Conservation (phyloP, 1,140 invertebrate species). For the Aphidius gifuensis region DNA sequence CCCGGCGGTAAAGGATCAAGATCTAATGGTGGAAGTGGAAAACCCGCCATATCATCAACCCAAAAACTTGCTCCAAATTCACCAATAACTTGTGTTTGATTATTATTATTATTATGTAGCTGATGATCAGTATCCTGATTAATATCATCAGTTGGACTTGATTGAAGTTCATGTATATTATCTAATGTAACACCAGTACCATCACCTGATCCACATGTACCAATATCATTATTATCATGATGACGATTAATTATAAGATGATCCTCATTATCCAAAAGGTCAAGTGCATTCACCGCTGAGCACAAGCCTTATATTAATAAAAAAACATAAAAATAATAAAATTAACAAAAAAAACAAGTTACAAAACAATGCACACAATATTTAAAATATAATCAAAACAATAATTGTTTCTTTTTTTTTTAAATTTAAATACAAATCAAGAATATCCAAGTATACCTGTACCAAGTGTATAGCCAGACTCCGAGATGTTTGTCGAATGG, state of each 20-base stretch:
- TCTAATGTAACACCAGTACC: conserved; percentile 39
- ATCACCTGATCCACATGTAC: not conserved
- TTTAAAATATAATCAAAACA: not conserved
- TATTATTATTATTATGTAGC: conserved; percentile 38
- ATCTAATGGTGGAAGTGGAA: conserved; percentile 72
- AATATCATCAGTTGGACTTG: conserved; percentile 41
- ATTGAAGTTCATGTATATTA: conserved; percentile 44
- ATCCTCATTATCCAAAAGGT: conserved; percentile 44
- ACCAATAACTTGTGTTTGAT: conserved; percentile 45
- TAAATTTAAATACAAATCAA: not conserved
- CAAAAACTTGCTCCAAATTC: conserved; percentile 58
- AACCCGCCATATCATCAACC: conserved; percentile 78
- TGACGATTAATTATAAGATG: conserved; percentile 34
- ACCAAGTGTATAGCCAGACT: conserved; percentile 50
- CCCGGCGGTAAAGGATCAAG: conserved; percentile 67
- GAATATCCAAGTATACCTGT: conserved; percentile 35
- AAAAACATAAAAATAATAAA: conserved; percentile 1
- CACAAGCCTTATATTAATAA: conserved; percentile 48
- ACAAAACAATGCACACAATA: too few species aligned
- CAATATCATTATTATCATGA: conserved; percentile 15
- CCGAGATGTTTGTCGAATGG: conserved; percentile 53
- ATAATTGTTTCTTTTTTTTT: conserved; percentile 6
- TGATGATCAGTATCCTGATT: conserved; percentile 42
- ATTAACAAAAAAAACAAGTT: too few species aligned
- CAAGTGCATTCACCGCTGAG: conserved; percentile 36